Evolutionary conservation across 2,888 invertebrate genomes (phyloP).

Genomic region (Cantharis lateralis): DNA sequence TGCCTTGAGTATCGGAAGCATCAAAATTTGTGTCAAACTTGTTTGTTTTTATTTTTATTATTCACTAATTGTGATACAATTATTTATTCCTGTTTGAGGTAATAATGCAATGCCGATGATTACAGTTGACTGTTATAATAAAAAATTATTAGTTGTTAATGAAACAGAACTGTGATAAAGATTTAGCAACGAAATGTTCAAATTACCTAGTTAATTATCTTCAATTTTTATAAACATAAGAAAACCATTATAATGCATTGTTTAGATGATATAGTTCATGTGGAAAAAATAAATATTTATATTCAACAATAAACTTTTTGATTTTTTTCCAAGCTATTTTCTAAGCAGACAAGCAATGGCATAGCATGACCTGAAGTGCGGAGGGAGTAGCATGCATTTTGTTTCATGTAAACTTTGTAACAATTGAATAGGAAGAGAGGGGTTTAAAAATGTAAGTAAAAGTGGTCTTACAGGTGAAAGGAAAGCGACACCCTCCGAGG

Average conservation of each 20-base stretch:
- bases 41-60: not conserved
- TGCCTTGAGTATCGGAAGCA: not conserved
- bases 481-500: too few species aligned
- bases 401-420: too few species aligned
- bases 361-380: too few species aligned
- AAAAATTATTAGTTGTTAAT: not conserved
- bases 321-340: too few species aligned
- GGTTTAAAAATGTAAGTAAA: too few species aligned
- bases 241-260: not conserved
- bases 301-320: too few species aligned
- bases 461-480: too few species aligned
- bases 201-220: not conserved
- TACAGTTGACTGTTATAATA: not conserved
- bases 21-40: not conserved
- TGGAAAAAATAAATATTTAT: not conserved
- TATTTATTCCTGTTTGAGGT: not conserved
- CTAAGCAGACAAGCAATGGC: too few species aligned
- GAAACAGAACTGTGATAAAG: not conserved
- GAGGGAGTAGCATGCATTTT: too few species aligned
- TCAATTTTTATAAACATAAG: not conserved
- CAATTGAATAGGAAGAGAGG: too few species aligned
- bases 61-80: not conserved
- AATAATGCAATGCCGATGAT: not conserved
- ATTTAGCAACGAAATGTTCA: not conserved
- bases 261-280: not conserved